phyloP scores from a whole-genome alignment of 2,888 invertebrate species.

The Muschampia plurimacula region DNA sequence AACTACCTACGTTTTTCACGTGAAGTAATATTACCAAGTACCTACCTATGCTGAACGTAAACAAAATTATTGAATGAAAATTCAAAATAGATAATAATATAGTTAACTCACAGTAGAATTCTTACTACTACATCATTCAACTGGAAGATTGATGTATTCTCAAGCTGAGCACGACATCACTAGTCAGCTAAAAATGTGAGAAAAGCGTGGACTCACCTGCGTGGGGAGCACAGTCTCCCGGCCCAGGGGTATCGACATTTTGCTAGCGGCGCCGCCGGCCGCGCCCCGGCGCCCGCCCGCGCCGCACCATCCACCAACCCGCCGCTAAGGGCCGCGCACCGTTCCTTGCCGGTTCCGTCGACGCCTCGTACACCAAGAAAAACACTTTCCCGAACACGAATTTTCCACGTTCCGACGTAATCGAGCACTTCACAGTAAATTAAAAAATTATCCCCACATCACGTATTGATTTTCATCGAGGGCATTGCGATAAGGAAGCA shows the following conservation, averaged over 20 bases:
- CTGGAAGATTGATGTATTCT: not conserved
- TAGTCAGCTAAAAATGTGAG: constrained; percentile 48
- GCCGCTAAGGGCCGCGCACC: constrained; percentile 62
- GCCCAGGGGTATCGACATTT: constrained; percentile 85
- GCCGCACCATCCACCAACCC: constrained; percentile 80
- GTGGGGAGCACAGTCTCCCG: constrained; percentile 82
- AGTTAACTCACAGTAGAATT: constrained; percentile 20
- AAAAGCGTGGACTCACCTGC: constrained; percentile 74
- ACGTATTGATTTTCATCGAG: constrained; percentile 57
- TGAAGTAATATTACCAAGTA: not conserved
- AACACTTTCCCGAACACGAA: constrained; percentile 72
- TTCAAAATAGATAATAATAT: not conserved
- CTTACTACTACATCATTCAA: constrained; percentile 26
- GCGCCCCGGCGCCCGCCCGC: constrained; percentile 82
- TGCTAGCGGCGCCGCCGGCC: constrained; percentile 83
- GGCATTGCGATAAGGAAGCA: constrained; percentile 48
- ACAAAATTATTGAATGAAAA: constrained; percentile 29
- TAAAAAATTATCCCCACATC: constrained; percentile 55
- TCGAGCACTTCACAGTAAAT: constrained; percentile 53
- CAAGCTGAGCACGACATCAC: not conserved
- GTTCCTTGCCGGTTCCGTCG: constrained; percentile 57
- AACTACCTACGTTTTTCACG: not conserved
- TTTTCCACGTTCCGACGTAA: constrained; percentile 57
- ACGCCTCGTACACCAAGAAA: constrained; percentile 72
- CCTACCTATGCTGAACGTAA: constrained; percentile 12